Evolutionary conservation across 2,888 invertebrate genomes (phyloP), one percentile per base, ranked within the genome.

Genomic region (Caradrina kadenii): DNA sequence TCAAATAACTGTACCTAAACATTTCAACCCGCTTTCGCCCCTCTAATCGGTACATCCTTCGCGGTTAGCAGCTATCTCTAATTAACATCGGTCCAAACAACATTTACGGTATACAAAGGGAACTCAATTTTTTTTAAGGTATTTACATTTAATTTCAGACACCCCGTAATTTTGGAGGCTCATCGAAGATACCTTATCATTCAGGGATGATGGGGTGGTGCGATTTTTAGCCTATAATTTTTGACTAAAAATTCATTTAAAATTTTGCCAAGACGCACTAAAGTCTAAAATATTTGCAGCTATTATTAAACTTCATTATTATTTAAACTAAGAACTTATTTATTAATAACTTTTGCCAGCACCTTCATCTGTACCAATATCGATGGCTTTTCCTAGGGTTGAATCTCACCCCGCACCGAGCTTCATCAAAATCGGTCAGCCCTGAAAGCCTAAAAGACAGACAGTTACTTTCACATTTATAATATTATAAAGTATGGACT

Each of bases 81-180:
- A 83, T 83, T 80, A 81, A 80, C 70, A 83, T 82, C 80, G 59
- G 63, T 35, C 55, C 60, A 59, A 80, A 72, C 67, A 78, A 70
- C 75, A 72, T 83, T 80, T 69, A 62, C 49, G 19, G 63, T 73
- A 80, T 77, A 82, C 80, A 82, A 82, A 74, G 65, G 71, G 70
- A 82, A 86, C 81, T 85, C 78, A 85, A 83, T 84, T 88, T 88
- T 86, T 87, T 75, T 81, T 26, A 26, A 82, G 81, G 83, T 88
- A 87, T 89, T 89, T 89, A 88, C 86, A 81, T 88, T 89, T 86
- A 87, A 89, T 89, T 88, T 87, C 72, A 73, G 80, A 80, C 79
- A 70, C 60, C 61, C 48, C 31, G 49, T 68, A 72, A 78, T 80
- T 73, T 69, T 22, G 60, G 49, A 53, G 68, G 58, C 67, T 69